Evolutionary conservation across 2,888 invertebrate species (phyloP).

Genomic region (Acanthosepion pharaonis): DNA sequence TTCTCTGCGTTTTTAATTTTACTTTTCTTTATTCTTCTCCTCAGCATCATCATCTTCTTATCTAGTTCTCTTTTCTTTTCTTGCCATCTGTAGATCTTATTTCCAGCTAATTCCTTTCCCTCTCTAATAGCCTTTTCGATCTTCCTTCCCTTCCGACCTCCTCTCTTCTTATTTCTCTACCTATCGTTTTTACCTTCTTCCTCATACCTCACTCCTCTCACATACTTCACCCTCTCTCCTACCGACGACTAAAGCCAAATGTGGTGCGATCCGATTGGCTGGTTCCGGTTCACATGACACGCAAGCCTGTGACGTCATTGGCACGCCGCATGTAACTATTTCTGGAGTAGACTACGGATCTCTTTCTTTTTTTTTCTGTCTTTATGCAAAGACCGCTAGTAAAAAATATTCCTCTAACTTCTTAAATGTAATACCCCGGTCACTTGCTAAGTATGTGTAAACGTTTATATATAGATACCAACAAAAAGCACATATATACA

Average conservation of each 20-base stretch:
- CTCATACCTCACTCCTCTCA: not conserved
- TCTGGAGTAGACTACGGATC: not conserved
- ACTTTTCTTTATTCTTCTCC: not conserved
- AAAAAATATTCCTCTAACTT: constrained; percentile 4
- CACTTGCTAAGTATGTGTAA: constrained; percentile 33
- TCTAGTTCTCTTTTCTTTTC: not conserved
- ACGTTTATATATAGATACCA: not conserved
- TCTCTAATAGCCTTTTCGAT: not conserved
- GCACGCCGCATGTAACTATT: constrained; percentile 50
- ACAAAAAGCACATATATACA: not conserved
- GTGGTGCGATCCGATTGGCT: constrained; percentile 61
- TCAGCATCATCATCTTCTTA: not conserved
- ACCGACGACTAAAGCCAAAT: constrained; percentile 57
- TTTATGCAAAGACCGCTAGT: constrained; percentile 4
- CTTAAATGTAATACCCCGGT: constrained; percentile 14
- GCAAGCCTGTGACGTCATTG: constrained; percentile 56
- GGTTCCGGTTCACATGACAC: constrained; percentile 50
- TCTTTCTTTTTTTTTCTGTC: not conserved
- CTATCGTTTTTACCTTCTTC: constrained; percentile 48
- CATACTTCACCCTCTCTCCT: constrained; percentile 13
- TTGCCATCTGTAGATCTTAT: not conserved
- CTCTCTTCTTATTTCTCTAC: not conserved
- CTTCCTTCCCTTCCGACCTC: too few species aligned
- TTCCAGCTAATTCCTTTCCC: not conserved
- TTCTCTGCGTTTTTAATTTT: not conserved